A percentile compares a stretch with the other conserved stretches of the same genome.
These are phyloP conservation scores for Perognathus longimembris DNA, from an alignment of 2,113 vertebrate species.

Conservation along the genomic window DNA sequence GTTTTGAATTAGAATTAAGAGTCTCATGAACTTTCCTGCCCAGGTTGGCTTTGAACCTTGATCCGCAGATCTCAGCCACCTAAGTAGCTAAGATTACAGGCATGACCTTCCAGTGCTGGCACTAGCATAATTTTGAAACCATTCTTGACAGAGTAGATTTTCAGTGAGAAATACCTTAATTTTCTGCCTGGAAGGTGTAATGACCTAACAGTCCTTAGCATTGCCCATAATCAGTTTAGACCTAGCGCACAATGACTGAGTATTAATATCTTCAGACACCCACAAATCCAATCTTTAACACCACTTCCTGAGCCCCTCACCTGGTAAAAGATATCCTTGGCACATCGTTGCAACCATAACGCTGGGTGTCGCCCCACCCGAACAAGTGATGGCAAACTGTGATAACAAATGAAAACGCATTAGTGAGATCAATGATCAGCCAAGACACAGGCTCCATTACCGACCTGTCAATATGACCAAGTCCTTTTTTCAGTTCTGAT, in stretches of 20 bases:
- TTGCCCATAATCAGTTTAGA: neutral
- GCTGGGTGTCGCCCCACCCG: neutral
- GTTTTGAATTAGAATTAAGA: too few relatives aligned
- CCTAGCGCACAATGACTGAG: neutral
- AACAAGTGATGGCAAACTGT: too few relatives aligned
- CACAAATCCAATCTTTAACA: conserved; percentile 10
- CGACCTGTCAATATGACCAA: conserved; percentile 65
- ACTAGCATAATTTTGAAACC: too few relatives aligned
- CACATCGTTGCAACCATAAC: neutral
- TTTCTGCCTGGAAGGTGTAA: conserved; percentile 8
- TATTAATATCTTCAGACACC: neutral
- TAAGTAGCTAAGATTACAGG: too few relatives aligned
- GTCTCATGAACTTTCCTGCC: too few relatives aligned
- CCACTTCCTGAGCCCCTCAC: neutral
- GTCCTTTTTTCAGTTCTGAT: conserved; percentile 81
- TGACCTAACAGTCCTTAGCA: neutral
- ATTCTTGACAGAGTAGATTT: neutral
- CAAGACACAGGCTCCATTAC: conserved; percentile 84
- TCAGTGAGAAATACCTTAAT: neutral
- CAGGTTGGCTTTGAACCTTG: too few relatives aligned
- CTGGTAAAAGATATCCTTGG: neutral
- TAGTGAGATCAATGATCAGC: conserved; percentile 85
- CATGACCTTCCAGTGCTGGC: too few relatives aligned
- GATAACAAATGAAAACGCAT: conserved; percentile 60
- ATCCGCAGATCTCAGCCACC: too few relatives aligned